Conservation (phyloP, 2,888 invertebrate species). For the Gordius sp. region DNA sequence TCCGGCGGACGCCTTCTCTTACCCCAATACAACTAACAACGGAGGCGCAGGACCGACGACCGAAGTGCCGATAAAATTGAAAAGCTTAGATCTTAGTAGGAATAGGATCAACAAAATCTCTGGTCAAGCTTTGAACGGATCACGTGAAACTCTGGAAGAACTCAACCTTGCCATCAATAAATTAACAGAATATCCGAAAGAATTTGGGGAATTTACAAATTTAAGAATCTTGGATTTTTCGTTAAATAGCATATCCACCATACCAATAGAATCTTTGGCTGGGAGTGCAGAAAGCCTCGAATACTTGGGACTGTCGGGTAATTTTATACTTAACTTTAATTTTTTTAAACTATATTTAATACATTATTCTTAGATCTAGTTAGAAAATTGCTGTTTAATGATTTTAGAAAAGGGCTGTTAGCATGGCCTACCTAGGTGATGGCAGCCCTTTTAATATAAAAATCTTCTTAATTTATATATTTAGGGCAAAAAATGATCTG, state of each 20-base stretch:
- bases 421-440: too few species aligned
- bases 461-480: too few species aligned
- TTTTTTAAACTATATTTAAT: too few species aligned
- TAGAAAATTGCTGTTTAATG: too few species aligned
- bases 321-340: slow-evolving; percentile 20
- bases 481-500: too few species aligned
- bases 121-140: slow-evolving; percentile 32
- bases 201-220: slow-evolving; percentile 16
- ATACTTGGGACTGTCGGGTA: slow-evolving; percentile 16
- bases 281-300: slow-evolving; percentile 21
- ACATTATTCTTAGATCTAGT: too few species aligned
- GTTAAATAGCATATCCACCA: slow-evolving; percentile 9
- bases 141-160: slow-evolving; percentile 39
- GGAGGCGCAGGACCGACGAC: too few species aligned
- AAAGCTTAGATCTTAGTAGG: slow-evolving; percentile 55
- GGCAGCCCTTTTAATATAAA: too few species aligned
- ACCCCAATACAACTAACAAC: not conserved
- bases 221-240: slow-evolving; percentile 18
- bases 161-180: slow-evolving; percentile 39
- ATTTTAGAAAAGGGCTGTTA: too few species aligned
- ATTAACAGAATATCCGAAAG: not conserved
- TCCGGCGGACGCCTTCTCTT: not conserved
- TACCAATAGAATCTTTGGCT: slow-evolving; percentile 19
- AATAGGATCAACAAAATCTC: slow-evolving; percentile 24
- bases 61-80: slow-evolving; percentile 48